phyloP scores from a whole-genome alignment of 2,888 invertebrate genomes.

The Hesperia comma region DNA sequence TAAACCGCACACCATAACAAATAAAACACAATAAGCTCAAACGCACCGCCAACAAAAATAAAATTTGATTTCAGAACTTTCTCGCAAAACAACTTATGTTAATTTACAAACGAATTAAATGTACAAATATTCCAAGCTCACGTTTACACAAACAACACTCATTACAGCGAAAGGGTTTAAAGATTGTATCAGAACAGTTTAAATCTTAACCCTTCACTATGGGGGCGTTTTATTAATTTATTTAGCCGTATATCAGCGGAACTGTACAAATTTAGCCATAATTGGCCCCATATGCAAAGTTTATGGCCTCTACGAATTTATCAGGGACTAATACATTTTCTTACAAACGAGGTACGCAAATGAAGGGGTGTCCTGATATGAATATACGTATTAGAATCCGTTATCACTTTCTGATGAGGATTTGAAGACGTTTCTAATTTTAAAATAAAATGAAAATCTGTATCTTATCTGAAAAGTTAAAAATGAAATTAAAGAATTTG shows the following conservation, averaged over 20 bases:
- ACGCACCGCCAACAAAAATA: too few species aligned
- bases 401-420: too few species aligned
- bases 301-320: conserved; percentile 68
- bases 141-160: conserved; percentile 28
- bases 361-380: not conserved
- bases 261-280: conserved; percentile 71
- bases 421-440: too few species aligned
- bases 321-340: conserved; percentile 71
- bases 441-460: too few species aligned
- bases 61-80: not conserved
- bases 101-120: conserved; percentile 22
- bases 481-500: too few species aligned
- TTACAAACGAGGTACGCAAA: conserved; percentile 44
- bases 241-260: conserved; percentile 72
- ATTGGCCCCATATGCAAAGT: conserved; percentile 80
- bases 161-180: conserved; percentile 53
- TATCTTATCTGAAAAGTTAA: too few species aligned
- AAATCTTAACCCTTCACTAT: conserved; percentile 73
- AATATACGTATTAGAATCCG: not conserved
- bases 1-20: too few species aligned
- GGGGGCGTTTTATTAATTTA: conserved; percentile 81
- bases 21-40: too few species aligned
- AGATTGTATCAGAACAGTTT: conserved; percentile 66
- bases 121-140: conserved; percentile 33
- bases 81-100: conserved; percentile 4